Percentiles rank a stretch among this genome's conserved stretches.
phyloP scores from a whole-genome alignment of 2,113 vertebrate genomes.

The Caranx ignobilis region DNA sequence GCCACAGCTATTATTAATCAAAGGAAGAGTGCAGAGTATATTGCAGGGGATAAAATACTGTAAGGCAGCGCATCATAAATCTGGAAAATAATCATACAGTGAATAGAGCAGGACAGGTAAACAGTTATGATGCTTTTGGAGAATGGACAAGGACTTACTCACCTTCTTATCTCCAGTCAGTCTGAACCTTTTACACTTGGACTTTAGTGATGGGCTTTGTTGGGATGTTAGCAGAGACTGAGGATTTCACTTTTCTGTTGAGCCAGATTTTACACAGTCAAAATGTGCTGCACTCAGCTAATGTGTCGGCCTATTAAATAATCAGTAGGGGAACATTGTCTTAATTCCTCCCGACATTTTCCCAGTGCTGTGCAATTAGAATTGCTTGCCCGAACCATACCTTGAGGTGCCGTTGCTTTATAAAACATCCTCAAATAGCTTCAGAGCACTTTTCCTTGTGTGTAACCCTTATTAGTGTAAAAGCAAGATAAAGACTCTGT shows the following conservation, averaged over 20 bases:
- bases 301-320: slow-evolving; percentile 60
- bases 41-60: slow-evolving; percentile 72
- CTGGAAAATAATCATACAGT: slow-evolving; percentile 71
- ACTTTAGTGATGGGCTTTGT: slow-evolving; percentile 29
- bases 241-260: slow-evolving; percentile 28
- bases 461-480: slow-evolving; percentile 62
- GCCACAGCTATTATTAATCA: slow-evolving; percentile 76
- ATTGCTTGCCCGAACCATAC: slow-evolving; percentile 59
- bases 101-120: slow-evolving; percentile 51
- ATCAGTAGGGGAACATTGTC: slow-evolving; percentile 61
- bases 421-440: slow-evolving; percentile 76
- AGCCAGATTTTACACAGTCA: slow-evolving; percentile 39
- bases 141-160: slow-evolving; percentile 47
- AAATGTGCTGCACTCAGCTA: slow-evolving; percentile 65
- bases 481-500: slow-evolving; percentile 65
- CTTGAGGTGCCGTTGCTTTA: slow-evolving; percentile 73
- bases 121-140: slow-evolving; percentile 51
- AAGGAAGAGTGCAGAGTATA: slow-evolving; percentile 54
- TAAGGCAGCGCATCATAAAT: slow-evolving; percentile 66
- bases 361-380: slow-evolving; percentile 61
- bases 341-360: slow-evolving; percentile 66
- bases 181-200: slow-evolving; percentile 8
- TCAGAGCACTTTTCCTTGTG: slow-evolving; percentile 55
- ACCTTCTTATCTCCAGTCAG: slow-evolving; percentile 10
- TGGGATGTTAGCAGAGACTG: neutral